Conservation (phyloP, 2,797 vertebrate species). For the Carduelis carduelis region DNA sequence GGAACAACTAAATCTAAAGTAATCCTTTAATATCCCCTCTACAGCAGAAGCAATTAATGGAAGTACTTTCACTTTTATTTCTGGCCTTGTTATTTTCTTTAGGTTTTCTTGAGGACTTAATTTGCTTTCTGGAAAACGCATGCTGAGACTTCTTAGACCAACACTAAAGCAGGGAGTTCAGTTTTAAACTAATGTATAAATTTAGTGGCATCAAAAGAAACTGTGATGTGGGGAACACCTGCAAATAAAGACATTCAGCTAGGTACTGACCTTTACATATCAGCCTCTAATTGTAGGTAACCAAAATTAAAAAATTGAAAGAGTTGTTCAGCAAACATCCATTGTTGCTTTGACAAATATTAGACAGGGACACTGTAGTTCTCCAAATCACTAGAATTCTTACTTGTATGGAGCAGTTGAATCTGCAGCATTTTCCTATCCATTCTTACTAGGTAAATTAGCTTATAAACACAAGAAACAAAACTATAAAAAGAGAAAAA, state of each 20-base stretch:
- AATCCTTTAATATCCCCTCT: neutral
- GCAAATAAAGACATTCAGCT: neutral
- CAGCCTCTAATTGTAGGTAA: neutral
- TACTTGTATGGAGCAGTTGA: neutral
- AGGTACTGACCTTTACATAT: neutral
- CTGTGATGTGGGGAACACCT: neutral
- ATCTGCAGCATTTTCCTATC: neutral
- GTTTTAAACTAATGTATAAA: neutral
- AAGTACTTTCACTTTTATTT: neutral
- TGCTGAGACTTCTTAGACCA: neutral
- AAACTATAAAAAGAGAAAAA: neutral
- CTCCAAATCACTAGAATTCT: neutral
- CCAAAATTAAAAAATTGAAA: neutral
- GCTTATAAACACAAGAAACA: neutral
- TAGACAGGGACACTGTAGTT: neutral
- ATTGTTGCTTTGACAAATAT: neutral
- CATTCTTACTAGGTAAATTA: neutral
- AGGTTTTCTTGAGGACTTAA: neutral
- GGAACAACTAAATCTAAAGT: neutral
- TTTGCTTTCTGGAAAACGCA: neutral
- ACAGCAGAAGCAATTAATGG: neutral
- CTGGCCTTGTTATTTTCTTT: neutral
- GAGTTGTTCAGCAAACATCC: neutral
- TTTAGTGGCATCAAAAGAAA: neutral
- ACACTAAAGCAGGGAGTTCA: neutral